Base-by-base conservation (phyloP, 2,797 vertebrate genomes). In the Miichthys miiuy region DNA sequence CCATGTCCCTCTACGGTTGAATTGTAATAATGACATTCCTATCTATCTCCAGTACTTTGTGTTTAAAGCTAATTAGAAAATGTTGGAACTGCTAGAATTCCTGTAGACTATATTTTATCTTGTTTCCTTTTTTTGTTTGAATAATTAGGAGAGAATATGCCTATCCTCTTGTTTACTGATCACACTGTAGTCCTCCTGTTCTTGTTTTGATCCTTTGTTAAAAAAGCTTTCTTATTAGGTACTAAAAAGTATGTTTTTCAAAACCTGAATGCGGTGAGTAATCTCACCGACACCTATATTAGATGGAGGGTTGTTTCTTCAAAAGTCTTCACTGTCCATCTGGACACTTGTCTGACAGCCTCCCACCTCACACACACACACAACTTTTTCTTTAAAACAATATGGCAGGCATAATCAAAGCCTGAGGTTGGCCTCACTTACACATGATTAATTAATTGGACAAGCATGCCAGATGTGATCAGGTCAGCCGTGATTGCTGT, bases 391-490 rank as follows among this genome's bases (percentile, higher is more conserved):
- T 78, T 84, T 77, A 82, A 89, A 90, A 92, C 91, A 91, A 88
- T 82, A 90, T 83, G 90, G 84, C 77, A 82, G 80, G 63, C 44
- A 54, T 83, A 88, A 85, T 86, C 86, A 90, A 90, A 90, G 82
- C 83, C 85, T 60, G 58, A 78, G 79, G 47, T 91, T 81, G 83
- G 88, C 79, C 75, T 88, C 70, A 47, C 81, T 88, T 74, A 83
- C 71, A 82, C 80, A 90, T 87, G 69, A 91, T 94, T 93, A 91
- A 92, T 91, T 90, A 91, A 93, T 87, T 80, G 68, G 87, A 93
- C 81, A 90, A 91, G 82, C 62, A 54, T 72, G 87, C 81, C 91
- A 90, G 89, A 89, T 92, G 91, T 90, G 90, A 91, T 90, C 87
- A 87, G 90, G 87, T 91, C 89, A 90, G 81, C 63, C 2, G 55